Evolutionary conservation across 2,888 invertebrate genomes (phyloP), one percentile per base, ranked within the genome.

Genomic region (Arge pagana): DNA sequence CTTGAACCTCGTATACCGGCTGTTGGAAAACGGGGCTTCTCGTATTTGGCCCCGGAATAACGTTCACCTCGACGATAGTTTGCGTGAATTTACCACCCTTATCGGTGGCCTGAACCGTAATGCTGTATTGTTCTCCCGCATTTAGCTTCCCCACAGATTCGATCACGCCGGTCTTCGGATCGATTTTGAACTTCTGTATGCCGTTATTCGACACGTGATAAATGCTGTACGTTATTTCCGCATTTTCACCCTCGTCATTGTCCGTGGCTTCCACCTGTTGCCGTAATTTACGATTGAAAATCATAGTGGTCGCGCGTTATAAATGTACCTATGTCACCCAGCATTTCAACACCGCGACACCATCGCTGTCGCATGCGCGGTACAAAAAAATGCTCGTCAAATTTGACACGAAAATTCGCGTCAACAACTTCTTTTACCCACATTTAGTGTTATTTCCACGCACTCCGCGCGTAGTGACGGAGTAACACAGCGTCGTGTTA

Each of bases 201-300:
- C 93, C 94, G 75, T 93, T 93, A 77, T 93, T 94, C 55, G 93
- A 93, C 6, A 94, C 90, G 78, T 94, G 93, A 73, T 90, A 90
- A 58, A 95, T 90, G 63, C 88, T 88, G 79, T 92, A 95, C 30
- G 85, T 83, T 54, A 93, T 82, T 49, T 85, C 83, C 15, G 93
- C 92, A 76, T 93, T 93, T 68, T 88, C 85, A 53, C 90, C 93
- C 70, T 87, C 87, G 75, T 94, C 94, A 67, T 90, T 89, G 74
- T 94, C 94, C 7, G 85, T 85, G 0, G 93, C 94, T 66, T 86
- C 85, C 55, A 90, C 84, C 87, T 87, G 70, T 11, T 45, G 31
- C 33, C 15, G 21, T 21, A 37, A 28, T 45, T 11, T n/a, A n/a
- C n/a, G n/a, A n/a, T n/a, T n/a, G n/a, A n/a, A n/a, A n/a, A n/a